A percentile compares a stretch with the other conserved stretches of the same genome.
Conservation (phyloP, 2,797 vertebrate genomes). For the Schizopygopsis pylzovi region DNA sequence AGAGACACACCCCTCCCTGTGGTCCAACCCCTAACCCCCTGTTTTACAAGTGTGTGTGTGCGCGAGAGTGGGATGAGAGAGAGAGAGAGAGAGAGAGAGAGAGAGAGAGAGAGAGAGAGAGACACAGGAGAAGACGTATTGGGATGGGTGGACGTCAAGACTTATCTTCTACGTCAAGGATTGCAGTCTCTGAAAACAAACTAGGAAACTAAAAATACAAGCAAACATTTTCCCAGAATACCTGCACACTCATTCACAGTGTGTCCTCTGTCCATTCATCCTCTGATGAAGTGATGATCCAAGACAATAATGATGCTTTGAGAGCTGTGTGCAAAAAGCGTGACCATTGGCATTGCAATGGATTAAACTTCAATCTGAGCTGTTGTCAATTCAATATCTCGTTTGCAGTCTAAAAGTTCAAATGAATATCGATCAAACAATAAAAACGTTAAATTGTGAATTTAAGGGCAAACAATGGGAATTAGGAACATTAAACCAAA, state of each 20-base stretch:
- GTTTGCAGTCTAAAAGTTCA: background rate
- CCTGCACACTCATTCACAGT: background rate
- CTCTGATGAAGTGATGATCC: slow-evolving; percentile 10
- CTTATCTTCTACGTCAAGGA: slow-evolving; percentile 47
- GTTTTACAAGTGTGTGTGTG: slow-evolving; percentile 51
- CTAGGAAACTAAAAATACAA: slow-evolving; percentile 52
- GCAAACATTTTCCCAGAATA: background rate
- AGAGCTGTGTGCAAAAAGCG: slow-evolving; percentile 9
- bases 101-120: slow-evolving; percentile 6
- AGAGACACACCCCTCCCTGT: slow-evolving; percentile 75
- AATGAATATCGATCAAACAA: slow-evolving; percentile 24
- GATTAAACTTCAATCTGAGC: slow-evolving; percentile 14
- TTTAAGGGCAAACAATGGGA: background rate
- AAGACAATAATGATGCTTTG: slow-evolving; percentile 13
- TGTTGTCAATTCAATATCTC: slow-evolving; percentile 3
- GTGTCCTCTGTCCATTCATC: slow-evolving; percentile 12
- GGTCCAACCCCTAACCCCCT: slow-evolving; percentile 59
- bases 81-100: background rate
- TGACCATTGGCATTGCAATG: slow-evolving; percentile 7
- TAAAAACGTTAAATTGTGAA: slow-evolving; percentile 1
- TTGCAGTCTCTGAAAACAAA: slow-evolving; percentile 33
- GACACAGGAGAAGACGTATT: slow-evolving; percentile 37
- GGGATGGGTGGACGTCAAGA: slow-evolving; percentile 44
- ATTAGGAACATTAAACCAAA: background rate
- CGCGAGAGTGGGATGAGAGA: background rate